Percentiles rank a stretch among this genome's conserved stretches.
These are phyloP conservation scores for Lasius fuliginosus DNA, from an alignment of 2,888 invertebrate species.

Conservation along the genomic window DNA sequence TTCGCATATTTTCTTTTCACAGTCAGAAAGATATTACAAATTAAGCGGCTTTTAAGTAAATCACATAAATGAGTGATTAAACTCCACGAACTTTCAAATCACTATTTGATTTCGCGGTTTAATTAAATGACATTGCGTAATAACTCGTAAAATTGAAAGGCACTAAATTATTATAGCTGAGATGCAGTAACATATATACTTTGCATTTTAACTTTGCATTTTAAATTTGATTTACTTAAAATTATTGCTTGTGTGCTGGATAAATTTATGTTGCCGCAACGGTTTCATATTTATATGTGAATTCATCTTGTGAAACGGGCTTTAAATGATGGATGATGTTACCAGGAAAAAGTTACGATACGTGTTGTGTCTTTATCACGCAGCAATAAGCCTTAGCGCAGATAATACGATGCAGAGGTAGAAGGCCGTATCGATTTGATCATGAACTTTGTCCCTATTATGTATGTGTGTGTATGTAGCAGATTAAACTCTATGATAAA, in stretches of 20 bases:
- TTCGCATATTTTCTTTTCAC: neutral
- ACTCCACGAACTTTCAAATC: neutral
- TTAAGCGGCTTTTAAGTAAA: neutral
- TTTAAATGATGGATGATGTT: neutral
- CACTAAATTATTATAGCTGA: neutral
- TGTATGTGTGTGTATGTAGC: neutral
- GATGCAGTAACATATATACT: neutral
- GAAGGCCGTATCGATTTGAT: conserved; percentile 85
- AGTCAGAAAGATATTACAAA: neutral
- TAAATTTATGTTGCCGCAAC: neutral
- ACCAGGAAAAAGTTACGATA: conserved; percentile 9
- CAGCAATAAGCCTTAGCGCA: conserved; percentile 29
- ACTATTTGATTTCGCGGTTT: neutral
- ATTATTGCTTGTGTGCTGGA: neutral
- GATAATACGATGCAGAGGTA: conserved; percentile 63
- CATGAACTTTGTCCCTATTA: conserved; percentile 82
- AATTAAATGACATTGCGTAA: neutral
- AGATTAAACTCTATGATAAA: conserved; percentile 56
- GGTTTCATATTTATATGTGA: neutral
- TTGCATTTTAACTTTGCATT: neutral
- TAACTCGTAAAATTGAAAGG: neutral
- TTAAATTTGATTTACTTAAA: conserved; percentile 14
- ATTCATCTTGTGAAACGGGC: neutral
- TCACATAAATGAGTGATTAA: neutral
- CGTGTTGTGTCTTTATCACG: conserved; percentile 29